Evolutionary conservation across 2,888 invertebrate genomes (phyloP), one percentile per base, ranked within the genome.

Genomic region (Galerucella nymphaeae): DNA sequence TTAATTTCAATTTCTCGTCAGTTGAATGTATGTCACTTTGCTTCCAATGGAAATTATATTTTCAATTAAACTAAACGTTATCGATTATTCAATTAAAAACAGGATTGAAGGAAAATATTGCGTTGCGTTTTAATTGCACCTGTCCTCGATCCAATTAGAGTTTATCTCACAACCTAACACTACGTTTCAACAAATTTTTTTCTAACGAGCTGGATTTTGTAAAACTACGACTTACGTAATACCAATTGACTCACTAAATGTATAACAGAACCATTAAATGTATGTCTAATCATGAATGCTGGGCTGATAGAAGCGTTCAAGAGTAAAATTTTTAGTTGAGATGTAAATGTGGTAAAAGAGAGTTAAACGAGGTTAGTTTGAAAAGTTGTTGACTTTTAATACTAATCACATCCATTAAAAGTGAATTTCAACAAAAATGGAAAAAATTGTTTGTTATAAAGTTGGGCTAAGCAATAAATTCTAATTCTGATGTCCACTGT

Each of bases 111-210:
- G 30, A 38, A 66, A 45, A 71, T 75, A 75, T 76, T 75, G 68
- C 76, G 61, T 45, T 57, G 64, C 38, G 23, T 62, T 62, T 69
- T 74, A 76, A 77, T 77, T 76, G 68, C 57, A 67, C 66, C 45
- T 55, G 77, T 74, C 77, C 77, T 77, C 77, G 75, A 73, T 77
- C 75, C 71, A 77, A 77, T 77, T 76, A 73, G 55, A 70, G 72
- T 75, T 77, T 74, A 76, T 76, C 77, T 77, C 75, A 42, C 45
- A n/a, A 55, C 72, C 71, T 67, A 57, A 65, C 63, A 66, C 66
- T 66, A 48, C 64, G 57, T 70, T 30, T 18, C 50, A 70, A 63
- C 67, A 23, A 70, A 42, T 42, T 73, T 41, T 16, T 58, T 65
- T 65, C 48, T 58, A 64, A 58, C 58, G n/a, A 59, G 42, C 16